These are phyloP conservation scores for Parus major DNA, from an alignment of 2,113 vertebrate genomes.

Conservation along the genomic window DNA sequence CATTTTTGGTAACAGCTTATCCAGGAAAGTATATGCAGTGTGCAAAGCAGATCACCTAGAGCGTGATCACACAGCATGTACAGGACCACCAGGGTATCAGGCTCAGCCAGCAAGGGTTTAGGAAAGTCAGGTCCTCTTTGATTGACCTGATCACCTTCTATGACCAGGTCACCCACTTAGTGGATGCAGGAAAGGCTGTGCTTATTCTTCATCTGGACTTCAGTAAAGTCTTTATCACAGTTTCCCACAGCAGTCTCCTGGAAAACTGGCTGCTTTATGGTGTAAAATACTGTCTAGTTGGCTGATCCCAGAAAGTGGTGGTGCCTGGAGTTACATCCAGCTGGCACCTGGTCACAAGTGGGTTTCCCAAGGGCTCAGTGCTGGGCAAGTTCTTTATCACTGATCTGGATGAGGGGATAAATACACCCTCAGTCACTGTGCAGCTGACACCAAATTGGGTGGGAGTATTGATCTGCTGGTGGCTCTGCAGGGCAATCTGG, in stretches of 20 bases:
- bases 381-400: neutral
- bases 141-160: neutral
- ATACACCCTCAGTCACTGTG: neutral
- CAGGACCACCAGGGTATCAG: neutral
- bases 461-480: neutral
- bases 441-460: neutral
- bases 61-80: neutral
- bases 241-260: neutral
- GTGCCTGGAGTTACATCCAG: neutral
- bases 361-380: neutral
- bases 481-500: neutral
- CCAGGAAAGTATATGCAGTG: neutral
- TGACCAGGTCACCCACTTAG: neutral
- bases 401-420: neutral
- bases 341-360: neutral
- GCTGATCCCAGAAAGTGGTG: neutral
- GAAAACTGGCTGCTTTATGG: neutral
- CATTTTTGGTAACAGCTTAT: neutral
- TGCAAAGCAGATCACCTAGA: neutral
- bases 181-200: neutral
- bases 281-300: neutral
- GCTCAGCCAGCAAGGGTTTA: neutral
- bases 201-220: neutral
- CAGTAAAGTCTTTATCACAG: neutral
- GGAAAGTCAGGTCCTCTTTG: neutral